Base-by-base conservation (phyloP, 2,888 invertebrate species). In the Polia nebulosa region DNA sequence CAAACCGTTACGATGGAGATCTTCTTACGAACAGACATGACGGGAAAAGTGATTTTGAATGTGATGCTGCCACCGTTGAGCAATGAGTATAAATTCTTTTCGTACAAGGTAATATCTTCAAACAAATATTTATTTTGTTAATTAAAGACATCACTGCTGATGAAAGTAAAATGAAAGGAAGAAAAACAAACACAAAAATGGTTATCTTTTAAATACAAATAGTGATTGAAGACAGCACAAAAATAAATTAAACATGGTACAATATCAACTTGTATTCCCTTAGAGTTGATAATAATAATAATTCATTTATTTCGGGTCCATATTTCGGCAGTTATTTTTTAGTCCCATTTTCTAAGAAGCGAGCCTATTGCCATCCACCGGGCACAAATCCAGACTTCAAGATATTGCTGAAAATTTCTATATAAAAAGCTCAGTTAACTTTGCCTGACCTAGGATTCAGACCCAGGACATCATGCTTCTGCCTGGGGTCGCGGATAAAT, bases 51-150 rank as follows among this genome's bases (percentile, higher is more conserved):
- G 0, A 96, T 97, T 29, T 86, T 96, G 6, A 96, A 96, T 63
- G 91, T 97, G 20, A 86, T 93, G 11, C 85, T 98, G 1, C 96
- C 96, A 0, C 88, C 96, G 0, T 89, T 96, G 36, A 91, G 91
- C 47, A 87, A 92, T 3, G 88, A 94, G 7, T 95, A 95, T 57
- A 88, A 94, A 9, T 95, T 97, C 51, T 95, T 96, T 80, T 96
- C 97, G 0, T 97, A 96, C 83, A 97, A 97, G 95, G 97, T 97
- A 85, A 80, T 9, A 15, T 22, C 6, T 15, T 34, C 25, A 25
- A 1, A 44, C 2, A 27, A 7, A 32, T 0, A 27, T 22, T 2
- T 39, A 17, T 8, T 27, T 44, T 44, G 15, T 1, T 25, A 58
- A 44, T 25, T n/a, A 59, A 72, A 17, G 22, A 69, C 7, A 25